Evolutionary conservation across 2,888 invertebrate species (phyloP).

Genomic region (Drosophila quinaria): DNA sequence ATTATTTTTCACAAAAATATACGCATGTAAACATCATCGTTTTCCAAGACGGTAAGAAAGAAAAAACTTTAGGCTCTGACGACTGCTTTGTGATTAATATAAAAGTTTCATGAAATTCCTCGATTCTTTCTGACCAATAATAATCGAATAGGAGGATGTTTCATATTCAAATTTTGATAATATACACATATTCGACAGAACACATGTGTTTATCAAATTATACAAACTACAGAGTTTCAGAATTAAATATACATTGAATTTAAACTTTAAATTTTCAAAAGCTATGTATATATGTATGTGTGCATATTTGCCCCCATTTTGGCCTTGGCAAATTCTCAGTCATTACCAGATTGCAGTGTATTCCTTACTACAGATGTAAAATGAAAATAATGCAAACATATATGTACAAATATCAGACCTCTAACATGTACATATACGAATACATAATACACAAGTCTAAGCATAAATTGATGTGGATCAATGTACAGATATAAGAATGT

Average conservation of each 20-base stretch:
- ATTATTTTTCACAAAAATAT: not conserved
- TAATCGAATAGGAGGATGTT: not conserved
- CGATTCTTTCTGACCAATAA: not conserved
- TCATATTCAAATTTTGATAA: not conserved
- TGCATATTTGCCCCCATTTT: not conserved
- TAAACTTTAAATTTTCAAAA: not conserved
- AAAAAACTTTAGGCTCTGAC: not conserved
- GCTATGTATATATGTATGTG: no score
- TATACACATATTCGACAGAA: not conserved
- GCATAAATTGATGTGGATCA: not conserved
- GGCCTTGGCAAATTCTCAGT: constrained; percentile 7
- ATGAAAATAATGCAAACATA: no score
- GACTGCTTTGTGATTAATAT: not conserved
- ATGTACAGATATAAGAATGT: not conserved
- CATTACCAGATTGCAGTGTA: constrained; percentile 1
- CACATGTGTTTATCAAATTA: not conserved
- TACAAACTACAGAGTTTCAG: not conserved
- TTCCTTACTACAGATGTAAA: not conserved
- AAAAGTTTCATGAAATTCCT: not conserved
- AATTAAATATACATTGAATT: not conserved
- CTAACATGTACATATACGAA: constrained; percentile 2
- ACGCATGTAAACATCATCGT: not conserved
- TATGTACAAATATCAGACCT: not conserved
- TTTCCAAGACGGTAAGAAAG: not conserved
- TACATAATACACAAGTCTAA: not conserved